Percentiles rank a stretch among this genome's conserved stretches.
Conservation (phyloP, 2,113 vertebrate genomes). For the Chionodraco myersi region DNA sequence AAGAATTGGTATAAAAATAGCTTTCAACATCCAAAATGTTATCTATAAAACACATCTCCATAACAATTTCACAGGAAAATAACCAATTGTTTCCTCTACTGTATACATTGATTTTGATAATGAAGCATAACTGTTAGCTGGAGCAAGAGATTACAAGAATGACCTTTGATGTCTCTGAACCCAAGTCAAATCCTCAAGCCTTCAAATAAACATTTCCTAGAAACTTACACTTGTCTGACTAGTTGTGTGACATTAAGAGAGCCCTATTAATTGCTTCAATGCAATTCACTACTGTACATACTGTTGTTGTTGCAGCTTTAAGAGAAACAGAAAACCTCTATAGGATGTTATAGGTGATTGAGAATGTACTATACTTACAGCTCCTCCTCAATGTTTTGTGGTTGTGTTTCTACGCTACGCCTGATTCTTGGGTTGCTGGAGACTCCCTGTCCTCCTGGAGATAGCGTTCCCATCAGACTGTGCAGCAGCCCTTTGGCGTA, state of each 20-base stretch:
- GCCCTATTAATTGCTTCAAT: not conserved
- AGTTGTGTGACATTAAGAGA: not conserved
- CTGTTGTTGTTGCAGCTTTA: not conserved
- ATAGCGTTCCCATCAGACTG: conserved; percentile 51
- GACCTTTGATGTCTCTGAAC: not conserved
- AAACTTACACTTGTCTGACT: not conserved
- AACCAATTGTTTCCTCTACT: not conserved
- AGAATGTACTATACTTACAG: conserved; percentile 66
- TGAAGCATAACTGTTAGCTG: not conserved
- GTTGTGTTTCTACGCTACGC: conserved; percentile 53
- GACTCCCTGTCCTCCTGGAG: conserved; percentile 10
- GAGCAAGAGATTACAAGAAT: not conserved
- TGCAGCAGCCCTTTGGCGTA: conserved; percentile 67
- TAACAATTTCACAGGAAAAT: not conserved
- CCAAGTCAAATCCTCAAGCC: not conserved
- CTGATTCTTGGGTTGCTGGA: conserved; percentile 21
- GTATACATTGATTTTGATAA: not conserved
- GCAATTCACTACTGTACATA: not conserved
- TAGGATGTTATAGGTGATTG: not conserved
- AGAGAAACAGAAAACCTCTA: not conserved
- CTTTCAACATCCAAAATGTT: not conserved
- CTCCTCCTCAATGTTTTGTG: conserved; percentile 71
- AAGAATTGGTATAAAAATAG: not conserved
- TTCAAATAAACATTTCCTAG: not conserved
- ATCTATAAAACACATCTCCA: not conserved